Conservation (phyloP, 2,113 vertebrate genomes). For the Promerops cafer region DNA sequence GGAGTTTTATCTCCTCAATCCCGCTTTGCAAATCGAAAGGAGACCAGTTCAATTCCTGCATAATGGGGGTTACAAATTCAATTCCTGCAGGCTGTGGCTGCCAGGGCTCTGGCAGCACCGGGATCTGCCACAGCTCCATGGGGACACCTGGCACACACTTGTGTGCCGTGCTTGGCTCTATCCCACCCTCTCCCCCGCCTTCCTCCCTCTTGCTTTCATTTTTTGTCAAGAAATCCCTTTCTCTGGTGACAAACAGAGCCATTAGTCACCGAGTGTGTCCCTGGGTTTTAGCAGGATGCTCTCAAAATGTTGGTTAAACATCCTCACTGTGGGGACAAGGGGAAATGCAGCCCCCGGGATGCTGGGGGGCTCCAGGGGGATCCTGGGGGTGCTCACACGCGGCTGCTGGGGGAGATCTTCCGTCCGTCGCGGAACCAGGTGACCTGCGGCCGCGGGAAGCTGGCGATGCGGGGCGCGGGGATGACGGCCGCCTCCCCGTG, state of each 20-base stretch:
- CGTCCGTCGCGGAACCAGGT: conserved; percentile 95
- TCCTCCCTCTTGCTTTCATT: neutral
- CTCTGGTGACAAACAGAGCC: conserved; percentile 22
- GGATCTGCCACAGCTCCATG: neutral
- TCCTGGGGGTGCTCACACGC: conserved; percentile 81
- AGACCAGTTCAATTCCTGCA: conserved; percentile 46
- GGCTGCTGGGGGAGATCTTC: conserved; percentile 95
- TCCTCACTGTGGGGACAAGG: conserved; percentile 34
- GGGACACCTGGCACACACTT: neutral
- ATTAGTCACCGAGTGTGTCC: neutral
- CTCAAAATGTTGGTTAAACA: conserved; percentile 45
- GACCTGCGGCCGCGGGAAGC: conserved; percentile 94
- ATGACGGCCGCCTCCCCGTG: conserved; percentile 91
- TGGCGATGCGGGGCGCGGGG: conserved; percentile 84
- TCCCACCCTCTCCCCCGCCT: neutral
- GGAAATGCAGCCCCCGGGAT: rapidly evolving
- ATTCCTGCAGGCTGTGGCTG: neutral
- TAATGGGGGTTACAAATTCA: conserved; percentile 54
- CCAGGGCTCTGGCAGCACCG: neutral
- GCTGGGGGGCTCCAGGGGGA: neutral
- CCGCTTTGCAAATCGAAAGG: conserved; percentile 50
- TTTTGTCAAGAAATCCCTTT: neutral
- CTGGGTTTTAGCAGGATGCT: neutral
- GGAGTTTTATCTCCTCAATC: conserved; percentile 61
- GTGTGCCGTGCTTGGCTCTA: rapidly evolving